A percentile compares a stretch with the other conserved stretches of the same genome.
Conservation (phyloP, 2,113 vertebrate genomes). For the Eurystomus gularis region DNA sequence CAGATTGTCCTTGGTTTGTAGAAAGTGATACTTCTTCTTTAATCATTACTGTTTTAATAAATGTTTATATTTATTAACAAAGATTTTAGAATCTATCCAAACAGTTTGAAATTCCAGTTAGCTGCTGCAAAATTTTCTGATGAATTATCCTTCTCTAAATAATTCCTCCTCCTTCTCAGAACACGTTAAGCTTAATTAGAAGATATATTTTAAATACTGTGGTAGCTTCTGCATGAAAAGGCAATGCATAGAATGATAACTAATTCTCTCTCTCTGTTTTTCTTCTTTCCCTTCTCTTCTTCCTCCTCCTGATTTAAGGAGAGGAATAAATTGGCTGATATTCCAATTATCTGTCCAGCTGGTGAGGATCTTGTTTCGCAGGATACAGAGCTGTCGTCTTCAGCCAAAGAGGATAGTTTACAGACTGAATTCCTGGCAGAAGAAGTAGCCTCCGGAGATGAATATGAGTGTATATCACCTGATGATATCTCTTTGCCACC, state of each 20-base stretch:
- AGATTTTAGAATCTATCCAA: background rate
- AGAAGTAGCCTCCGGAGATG: conserved; percentile 81
- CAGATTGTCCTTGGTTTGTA: background rate
- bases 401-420: conserved; percentile 53
- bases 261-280: background rate
- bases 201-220: background rate
- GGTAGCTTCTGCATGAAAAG: background rate
- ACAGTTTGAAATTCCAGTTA: background rate
- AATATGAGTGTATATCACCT: conserved; percentile 88
- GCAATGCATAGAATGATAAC: background rate
- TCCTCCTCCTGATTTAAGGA: conserved; percentile 35
- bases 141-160: fast-evolving
- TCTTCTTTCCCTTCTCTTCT: background rate
- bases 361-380: conserved; percentile 59
- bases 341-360: conserved; percentile 38
- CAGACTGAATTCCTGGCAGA: conserved; percentile 75
- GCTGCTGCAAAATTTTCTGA: background rate
- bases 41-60: background rate
- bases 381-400: conserved; percentile 42
- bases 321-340: conserved; percentile 12
- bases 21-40: background rate
- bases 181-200: background rate
- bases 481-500: conserved; percentile 91
- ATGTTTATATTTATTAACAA: background rate
- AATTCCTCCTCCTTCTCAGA: background rate